Conservation (phyloP, 2,113 vertebrate species). For the Larimichthys crocea region DNA sequence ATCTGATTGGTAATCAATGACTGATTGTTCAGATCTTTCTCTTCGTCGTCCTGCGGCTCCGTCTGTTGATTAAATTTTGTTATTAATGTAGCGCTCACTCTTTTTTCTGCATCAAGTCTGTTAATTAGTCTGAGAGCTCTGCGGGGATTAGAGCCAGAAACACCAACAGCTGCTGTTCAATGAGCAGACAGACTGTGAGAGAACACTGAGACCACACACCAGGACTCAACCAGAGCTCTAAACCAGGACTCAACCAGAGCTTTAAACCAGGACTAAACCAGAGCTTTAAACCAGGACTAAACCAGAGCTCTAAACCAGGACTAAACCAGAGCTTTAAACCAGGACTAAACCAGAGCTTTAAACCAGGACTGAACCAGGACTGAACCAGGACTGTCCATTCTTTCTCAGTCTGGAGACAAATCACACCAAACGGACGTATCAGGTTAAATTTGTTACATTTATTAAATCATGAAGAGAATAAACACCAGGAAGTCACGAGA, state of each 20-base stretch:
- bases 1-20: no score
- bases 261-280: no score
- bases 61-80: slow-evolving; percentile 52
- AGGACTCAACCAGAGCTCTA: not conserved
- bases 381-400: not conserved
- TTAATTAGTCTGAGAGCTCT: slow-evolving; percentile 65
- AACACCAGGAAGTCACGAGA: no score
- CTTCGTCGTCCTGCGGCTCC: slow-evolving; percentile 1
- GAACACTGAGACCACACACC: not conserved
- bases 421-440: no score
- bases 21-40: not conserved
- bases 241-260: not conserved
- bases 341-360: no score
- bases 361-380: not conserved
- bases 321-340: no score
- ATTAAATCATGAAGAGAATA: no score
- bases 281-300: not conserved
- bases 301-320: no score
- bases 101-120: slow-evolving; percentile 40
- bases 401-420: no score
- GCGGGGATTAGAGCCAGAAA: slow-evolving; percentile 67
- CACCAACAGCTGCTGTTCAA: slow-evolving; percentile 64
- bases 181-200: slow-evolving; percentile 26
- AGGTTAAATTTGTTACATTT: no score
- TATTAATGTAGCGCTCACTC: slow-evolving; percentile 67